Percentiles rank a stretch among this genome's conserved stretches.
Evolutionary conservation across 2,888 invertebrate genomes (phyloP).

Genomic region (Agrochola lychnidis): DNA sequence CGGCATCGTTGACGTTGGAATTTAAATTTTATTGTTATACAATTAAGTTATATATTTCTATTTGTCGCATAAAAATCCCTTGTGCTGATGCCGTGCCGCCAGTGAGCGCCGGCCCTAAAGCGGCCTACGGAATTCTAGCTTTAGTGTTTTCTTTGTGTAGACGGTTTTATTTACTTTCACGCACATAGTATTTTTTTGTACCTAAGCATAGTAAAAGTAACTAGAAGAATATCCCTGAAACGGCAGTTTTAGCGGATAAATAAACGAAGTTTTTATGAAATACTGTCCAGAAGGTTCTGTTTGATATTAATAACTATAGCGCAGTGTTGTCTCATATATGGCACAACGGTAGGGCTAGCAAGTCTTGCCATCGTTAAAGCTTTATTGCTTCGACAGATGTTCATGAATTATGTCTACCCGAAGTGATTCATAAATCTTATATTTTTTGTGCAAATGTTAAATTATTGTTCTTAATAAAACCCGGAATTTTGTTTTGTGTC

Average conservation of each 20-base stretch:
- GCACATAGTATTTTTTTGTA: conserved; percentile 5
- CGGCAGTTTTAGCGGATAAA: neutral
- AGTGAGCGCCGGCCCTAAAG: neutral
- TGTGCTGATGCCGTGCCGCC: neutral
- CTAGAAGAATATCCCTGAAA: neutral
- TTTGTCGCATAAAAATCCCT: neutral
- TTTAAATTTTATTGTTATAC: neutral
- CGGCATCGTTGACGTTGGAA: neutral
- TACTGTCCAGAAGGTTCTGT: conserved; percentile 34
- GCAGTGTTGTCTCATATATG: conserved; percentile 58
- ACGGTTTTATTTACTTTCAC: conserved; percentile 25
- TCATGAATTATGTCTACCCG: conserved; percentile 80
- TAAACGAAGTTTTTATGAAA: conserved; percentile 40
- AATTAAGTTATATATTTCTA: neutral
- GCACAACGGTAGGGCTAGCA: conserved; percentile 65
- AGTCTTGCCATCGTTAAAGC: conserved; percentile 79
- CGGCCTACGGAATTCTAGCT: conserved; percentile 19
- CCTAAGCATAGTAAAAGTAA: neutral
- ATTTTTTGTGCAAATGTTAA: conserved; percentile 72
- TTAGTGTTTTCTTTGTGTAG: conserved; percentile 22
- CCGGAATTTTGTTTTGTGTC: conserved; percentile 48
- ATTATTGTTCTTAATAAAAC: conserved; percentile 68
- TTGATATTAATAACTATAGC: conserved; percentile 56
- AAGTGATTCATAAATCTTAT: conserved; percentile 76
- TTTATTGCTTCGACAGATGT: conserved; percentile 82